Base-by-base conservation (phyloP, 2,888 invertebrate genomes). In the Cantharis rustica region DNA sequence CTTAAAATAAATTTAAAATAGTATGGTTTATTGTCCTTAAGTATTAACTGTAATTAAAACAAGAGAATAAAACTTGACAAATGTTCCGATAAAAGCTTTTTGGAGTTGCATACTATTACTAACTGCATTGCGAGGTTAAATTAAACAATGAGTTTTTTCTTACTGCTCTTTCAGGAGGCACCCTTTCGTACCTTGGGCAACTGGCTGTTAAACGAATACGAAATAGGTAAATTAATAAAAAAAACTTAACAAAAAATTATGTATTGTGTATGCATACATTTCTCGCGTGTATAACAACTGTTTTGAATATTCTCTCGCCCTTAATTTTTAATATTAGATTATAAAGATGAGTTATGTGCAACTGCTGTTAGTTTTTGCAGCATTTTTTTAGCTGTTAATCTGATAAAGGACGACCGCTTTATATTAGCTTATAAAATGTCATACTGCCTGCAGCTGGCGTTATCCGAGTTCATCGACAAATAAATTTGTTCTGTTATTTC, bases 321-420 rank as follows among this genome's bases (percentile, higher is more conserved):
- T 78, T 73, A 75, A 75, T 75, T 81, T 81, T 79, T 78, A 79
- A 81, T 80, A 81, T 81, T 80, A 79, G 79, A 80, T 82, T 81
- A 82, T 81, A 79, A 71, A 75, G 75, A 77, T 75, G 80, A 79
- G 69, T 76, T 80, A 76, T 78, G 71, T 72, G 73, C 81, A 80
- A 81, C 81, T 81, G 81, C 78, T 76, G 77, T 72, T 63, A 62
- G 47, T 79, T 80, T 80, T 79, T 75, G 71, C 71, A 27, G 64
- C 17, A 71, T 77, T 80, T 78, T 80, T 79, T 78, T 77, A 71
- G 74, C 72, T 75, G 76, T 75, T 77, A 76, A 81, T 81, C 81
- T 81, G 80, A 80, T 79, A 78, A 76, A 77, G 75, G 68, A 73
- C 27, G 68, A 73, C 13, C 61, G 73, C 61, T 66, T 78, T 75